A percentile compares a stretch with the other conserved stretches of the same genome.
Conservation (phyloP, 2,797 vertebrate species). For the Kryptopterus vitreolus region DNA sequence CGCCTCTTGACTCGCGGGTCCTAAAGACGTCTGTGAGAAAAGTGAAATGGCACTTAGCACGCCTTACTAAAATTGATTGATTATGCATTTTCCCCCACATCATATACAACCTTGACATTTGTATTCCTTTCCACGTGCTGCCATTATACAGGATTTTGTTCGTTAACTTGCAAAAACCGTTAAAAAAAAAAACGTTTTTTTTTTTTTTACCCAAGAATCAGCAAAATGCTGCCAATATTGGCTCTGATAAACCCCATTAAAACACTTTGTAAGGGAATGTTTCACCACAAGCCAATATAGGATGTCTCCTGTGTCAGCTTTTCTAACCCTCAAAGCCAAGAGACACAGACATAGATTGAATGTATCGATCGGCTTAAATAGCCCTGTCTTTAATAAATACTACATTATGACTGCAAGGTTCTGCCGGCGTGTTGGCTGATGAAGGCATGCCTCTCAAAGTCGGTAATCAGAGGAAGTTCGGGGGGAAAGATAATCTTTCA, state of each 20-base stretch:
- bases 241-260: constrained; percentile 53
- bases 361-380: constrained; percentile 77
- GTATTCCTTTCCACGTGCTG: not conserved
- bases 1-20: constrained; percentile 8
- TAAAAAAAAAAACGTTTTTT: not conserved
- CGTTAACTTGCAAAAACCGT: not conserved
- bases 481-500: constrained; percentile 77
- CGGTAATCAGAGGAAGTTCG: constrained; percentile 79
- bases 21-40: constrained; percentile 5
- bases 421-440: constrained; percentile 75
- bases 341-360: constrained; percentile 69
- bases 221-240: constrained; percentile 44
- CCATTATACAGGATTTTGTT: not conserved
- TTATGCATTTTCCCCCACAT: not conserved
- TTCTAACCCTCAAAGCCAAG: constrained; percentile 72
- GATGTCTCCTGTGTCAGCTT: constrained; percentile 72
- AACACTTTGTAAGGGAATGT: constrained; percentile 76
- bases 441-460: constrained; percentile 70
- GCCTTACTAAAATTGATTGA: not conserved
- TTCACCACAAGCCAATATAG: constrained; percentile 74
- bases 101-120: not conserved
- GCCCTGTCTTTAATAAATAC: constrained; percentile 77
- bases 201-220: constrained; percentile 28
- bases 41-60: not conserved
- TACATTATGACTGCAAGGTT: constrained; percentile 75